Evolutionary conservation across 2,797 vertebrate genomes (phyloP), one percentile per base, ranked within the genome.

Genomic region (Oophaga sylvatica): DNA sequence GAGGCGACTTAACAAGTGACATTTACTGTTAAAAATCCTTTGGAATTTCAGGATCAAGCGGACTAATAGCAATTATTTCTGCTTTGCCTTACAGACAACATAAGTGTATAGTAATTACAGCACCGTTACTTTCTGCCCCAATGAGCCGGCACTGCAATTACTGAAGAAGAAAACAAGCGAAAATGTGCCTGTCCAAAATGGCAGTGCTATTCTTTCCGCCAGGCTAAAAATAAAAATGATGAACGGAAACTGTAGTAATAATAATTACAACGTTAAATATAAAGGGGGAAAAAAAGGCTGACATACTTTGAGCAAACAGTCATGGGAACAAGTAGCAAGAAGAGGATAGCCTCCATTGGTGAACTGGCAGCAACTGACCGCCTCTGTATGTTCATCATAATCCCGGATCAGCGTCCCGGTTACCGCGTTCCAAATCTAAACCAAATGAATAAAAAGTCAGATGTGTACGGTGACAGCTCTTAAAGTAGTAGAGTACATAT

Each of bases 311-410:
- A 96, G 76, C 85, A 91, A 90, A 31, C 76, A 92, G 92, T 99
- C 98, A 45, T 95, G 95, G 77, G 98, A 99, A 90, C 96, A 97
- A 63, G 98, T 98, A 89, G 95, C 97, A 91, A 99, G 94, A 68
- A 99, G 95, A 90, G 91, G 94, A 0, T 83, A 91, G 45, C 90
- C 85, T 0, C 85, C 93, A 91, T 97, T 97, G 87, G 95, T 97
- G 88, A 99, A 99, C 92, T 96, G 94, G 91, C 98, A 99, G 93
- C 97, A 97, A 80, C 96, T 99, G 91, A 99, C 95, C 91, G 97
- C 97, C 91, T 99, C 98, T 0, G 94, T 90, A 6, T 99, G 97
- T 35, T 96, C 97, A 2, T 94, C 92, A 8, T 97, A 99, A 0
- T 91, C 90, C 71, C 93, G 90, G 11, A 93, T 87, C 86, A 97